Base-by-base conservation (phyloP, 2,113 vertebrate species). In the Indicator indicator region DNA sequence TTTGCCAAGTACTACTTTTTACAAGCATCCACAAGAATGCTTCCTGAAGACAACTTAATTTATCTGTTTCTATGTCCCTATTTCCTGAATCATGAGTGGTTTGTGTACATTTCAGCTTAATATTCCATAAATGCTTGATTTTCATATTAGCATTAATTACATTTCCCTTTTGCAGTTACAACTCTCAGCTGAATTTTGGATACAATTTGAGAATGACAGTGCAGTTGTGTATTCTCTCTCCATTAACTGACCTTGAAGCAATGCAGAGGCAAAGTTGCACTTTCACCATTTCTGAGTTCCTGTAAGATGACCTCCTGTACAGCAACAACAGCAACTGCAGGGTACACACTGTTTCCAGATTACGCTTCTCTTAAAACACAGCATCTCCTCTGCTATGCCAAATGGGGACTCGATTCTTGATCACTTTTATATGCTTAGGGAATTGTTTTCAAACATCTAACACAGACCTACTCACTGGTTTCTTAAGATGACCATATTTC, bases 241-340 rank as follows among this genome's bases (percentile, higher is more conserved):
- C 76, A 59, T 65, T 92, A 92, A 93, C 9, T 95, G 94, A 94
- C 77, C 93, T 92, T 96, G 96, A 95, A 90, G 77, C 78, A 92
- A 63, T 38, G 91, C 95, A 96, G 94, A 94, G 62, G 70, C 90
- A 91, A 93, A 94, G 74, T 6, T 85, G 91, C 89, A 89, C 71
- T 89, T 93, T 83, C 94, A 85, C 82, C 62, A 84, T 12, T 63
- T 36, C 91, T 89, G 78, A 68, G 80, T 44, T 78, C 70, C 92
- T 95, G 88, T 95, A 95, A 96, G 54, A 81, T 13, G n/a, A 96
- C 70, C 94, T 93, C 79, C 62, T 48, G 68, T 11, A 76, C 59
- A 89, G 58, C 6, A 1, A 86, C 2, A 58, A 58, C 63, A 83
- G 84, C 24, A 70, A 38, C 82, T 76, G 59, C 63, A 82, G 46